phyloP scores from a whole-genome alignment of 2,113 vertebrate genomes.

The Agapornis roseicollis region DNA sequence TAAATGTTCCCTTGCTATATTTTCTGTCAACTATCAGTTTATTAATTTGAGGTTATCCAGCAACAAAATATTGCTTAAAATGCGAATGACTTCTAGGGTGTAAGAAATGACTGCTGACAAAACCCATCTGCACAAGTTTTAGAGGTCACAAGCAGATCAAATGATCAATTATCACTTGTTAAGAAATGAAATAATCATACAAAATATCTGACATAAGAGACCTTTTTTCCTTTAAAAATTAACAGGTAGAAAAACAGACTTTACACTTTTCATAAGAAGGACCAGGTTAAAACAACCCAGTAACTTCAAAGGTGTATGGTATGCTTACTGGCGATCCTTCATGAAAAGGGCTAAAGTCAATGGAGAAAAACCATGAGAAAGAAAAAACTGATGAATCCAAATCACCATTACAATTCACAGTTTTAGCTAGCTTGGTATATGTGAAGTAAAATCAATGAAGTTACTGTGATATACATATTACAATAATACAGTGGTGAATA shows the following conservation, averaged over 20 bases:
- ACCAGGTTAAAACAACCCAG: conserved; percentile 30
- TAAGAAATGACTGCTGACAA: not conserved
- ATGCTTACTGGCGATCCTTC: conserved; percentile 15
- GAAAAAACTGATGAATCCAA: not conserved
- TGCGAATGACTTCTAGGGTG: conserved; percentile 26
- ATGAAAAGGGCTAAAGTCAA: conserved; percentile 2
- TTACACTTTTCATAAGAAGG: conserved; percentile 39
- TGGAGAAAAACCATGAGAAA: not conserved
- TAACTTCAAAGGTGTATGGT: conserved; percentile 14
- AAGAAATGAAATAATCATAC: not conserved
- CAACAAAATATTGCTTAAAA: conserved; percentile 63
- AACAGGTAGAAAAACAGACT: not conserved
- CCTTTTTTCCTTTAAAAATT: not conserved
- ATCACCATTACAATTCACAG: not conserved
- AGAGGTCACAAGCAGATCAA: not conserved
- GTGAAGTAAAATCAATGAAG: not conserved
- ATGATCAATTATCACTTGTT: not conserved
- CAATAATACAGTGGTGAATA: not conserved
- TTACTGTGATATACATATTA: not conserved
- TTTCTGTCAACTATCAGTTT: conserved; percentile 64
- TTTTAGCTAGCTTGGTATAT: not conserved
- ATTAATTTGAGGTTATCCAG: conserved; percentile 71
- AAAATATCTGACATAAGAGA: not conserved
- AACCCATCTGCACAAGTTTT: not conserved
- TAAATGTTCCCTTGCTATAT: conserved; percentile 64